These are phyloP conservation scores for Sogatella furcifera DNA, from an alignment of 1,140 invertebrate genomes.

Conservation along the genomic window DNA sequence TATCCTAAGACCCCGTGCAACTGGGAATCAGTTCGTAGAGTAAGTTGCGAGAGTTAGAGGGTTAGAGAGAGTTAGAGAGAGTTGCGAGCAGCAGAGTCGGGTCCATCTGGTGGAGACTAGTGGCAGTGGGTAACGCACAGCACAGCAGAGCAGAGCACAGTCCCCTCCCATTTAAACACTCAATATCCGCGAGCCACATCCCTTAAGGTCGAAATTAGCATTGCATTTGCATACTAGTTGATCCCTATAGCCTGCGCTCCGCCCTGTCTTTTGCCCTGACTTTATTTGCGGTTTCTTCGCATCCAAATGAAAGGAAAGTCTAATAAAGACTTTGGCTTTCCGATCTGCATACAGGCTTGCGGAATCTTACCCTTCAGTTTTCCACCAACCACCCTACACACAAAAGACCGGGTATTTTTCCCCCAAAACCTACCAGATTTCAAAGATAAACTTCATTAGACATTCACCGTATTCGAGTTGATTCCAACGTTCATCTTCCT, in stretches of 20 bases:
- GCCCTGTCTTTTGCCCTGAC: not conserved
- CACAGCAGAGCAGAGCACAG: not conserved
- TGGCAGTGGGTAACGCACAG: no score
- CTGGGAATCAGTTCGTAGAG: no score
- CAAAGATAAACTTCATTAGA: constrained; percentile 3
- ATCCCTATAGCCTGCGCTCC: not conserved
- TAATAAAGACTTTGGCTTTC: not conserved
- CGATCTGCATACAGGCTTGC: not conserved
- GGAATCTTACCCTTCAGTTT: not conserved
- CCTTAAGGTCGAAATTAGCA: not conserved
- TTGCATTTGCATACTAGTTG: constrained; percentile 1
- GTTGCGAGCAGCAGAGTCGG: no score
- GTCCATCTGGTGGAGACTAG: no score
- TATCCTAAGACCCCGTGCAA: no score
- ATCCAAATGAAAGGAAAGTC: constrained; percentile 1
- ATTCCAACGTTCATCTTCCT: not conserved
- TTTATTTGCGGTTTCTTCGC: constrained; percentile 1
- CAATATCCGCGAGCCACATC: not conserved
- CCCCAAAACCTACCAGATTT: not conserved
- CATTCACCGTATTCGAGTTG: not conserved
- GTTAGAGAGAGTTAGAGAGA: no score
- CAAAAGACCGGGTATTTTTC: not conserved
- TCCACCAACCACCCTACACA: no score
- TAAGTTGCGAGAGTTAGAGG: no score
- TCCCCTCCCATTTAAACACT: not conserved